Evolutionary conservation across 2,113 vertebrate species (phyloP).

Genomic region (Cyprinodon variegatus): DNA sequence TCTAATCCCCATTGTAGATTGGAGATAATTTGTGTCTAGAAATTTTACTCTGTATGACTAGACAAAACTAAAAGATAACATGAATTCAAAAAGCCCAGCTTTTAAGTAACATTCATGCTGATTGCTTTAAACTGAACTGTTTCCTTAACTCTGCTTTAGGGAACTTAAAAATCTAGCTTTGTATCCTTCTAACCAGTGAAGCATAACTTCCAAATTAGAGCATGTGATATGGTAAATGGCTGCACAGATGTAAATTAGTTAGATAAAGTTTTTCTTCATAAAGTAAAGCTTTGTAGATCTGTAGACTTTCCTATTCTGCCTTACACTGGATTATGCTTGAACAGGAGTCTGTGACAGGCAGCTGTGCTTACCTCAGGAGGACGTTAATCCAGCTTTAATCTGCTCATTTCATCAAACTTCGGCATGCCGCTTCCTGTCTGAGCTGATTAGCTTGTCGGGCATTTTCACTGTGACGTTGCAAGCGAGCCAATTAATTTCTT

Average conservation of each 20-base stretch:
- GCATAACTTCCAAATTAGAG: background rate
- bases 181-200: background rate
- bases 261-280: slow-evolving; percentile 9
- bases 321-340: background rate
- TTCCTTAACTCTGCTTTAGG: background rate
- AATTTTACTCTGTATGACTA: background rate
- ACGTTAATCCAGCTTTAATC: slow-evolving; percentile 61
- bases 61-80: background rate
- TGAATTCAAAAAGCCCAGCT: background rate
- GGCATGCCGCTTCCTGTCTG: slow-evolving; percentile 41
- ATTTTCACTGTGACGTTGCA: slow-evolving; percentile 13
- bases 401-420: slow-evolving; percentile 53
- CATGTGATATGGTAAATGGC: slow-evolving; percentile 29
- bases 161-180: background rate
- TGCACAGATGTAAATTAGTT: slow-evolving; percentile 19
- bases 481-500: slow-evolving; percentile 24
- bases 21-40: background rate
- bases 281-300: background rate
- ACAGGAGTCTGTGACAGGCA: background rate
- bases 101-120: background rate
- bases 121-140: background rate
- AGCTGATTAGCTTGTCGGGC: slow-evolving; percentile 52
- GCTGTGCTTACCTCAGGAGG: slow-evolving; percentile 34
- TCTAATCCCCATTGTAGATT: background rate
- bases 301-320: background rate